A percentile compares a stretch with the other conserved stretches of the same genome.
phyloP scores from a whole-genome alignment of 2,888 invertebrate species.

The Nemotelus nigrinus region DNA sequence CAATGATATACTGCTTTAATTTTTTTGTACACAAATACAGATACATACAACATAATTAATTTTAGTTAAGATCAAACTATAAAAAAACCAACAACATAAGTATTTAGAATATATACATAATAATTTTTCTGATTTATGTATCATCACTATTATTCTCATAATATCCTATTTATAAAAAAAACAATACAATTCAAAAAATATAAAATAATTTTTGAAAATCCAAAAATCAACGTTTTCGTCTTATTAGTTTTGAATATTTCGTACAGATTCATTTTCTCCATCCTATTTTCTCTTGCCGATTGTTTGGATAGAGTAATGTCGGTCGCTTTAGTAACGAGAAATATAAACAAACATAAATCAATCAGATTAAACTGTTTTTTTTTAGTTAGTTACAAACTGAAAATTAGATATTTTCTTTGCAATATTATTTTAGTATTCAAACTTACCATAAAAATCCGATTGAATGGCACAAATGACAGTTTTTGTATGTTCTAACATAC shows the following conservation, averaged over 20 bases:
- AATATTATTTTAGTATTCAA: too few species aligned
- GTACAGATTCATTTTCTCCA: slow-evolving; percentile 25
- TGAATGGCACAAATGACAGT: too few species aligned
- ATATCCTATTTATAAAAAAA: slow-evolving; percentile 33
- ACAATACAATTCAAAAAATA: slow-evolving; percentile 13
- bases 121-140: too few species aligned
- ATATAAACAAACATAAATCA: too few species aligned
- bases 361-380: too few species aligned
- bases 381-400: too few species aligned
- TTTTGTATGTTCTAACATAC: too few species aligned
- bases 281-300: slow-evolving; percentile 27
- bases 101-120: slow-evolving; percentile 9
- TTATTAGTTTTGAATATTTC: neutral
- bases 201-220: neutral
- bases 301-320: too few species aligned
- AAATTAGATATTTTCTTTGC: too few species aligned
- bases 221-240: too few species aligned
- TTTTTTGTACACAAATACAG: neutral
- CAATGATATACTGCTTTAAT: slow-evolving; percentile 22
- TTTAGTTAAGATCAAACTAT: slow-evolving; percentile 20
- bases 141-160: neutral
- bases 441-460: too few species aligned
- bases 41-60: neutral
- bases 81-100: neutral
- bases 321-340: too few species aligned